phyloP scores from a whole-genome alignment of 2,888 invertebrate species.

The Diloba caeruleocephala region DNA sequence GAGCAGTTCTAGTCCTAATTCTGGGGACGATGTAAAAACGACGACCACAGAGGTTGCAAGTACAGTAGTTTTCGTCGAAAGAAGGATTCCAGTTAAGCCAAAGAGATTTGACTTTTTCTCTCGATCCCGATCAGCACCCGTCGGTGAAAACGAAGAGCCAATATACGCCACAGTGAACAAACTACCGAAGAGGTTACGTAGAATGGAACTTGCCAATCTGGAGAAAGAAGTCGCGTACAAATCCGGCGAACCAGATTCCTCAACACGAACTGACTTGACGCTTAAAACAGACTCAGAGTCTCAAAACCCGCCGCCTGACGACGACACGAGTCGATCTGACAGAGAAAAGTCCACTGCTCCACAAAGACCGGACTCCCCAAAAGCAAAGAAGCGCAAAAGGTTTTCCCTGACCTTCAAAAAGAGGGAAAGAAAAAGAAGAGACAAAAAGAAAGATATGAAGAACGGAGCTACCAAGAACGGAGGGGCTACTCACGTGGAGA shows the following conservation, averaged over 20 bases:
- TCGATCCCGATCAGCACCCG: slow-evolving; percentile 86
- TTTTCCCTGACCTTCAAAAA: slow-evolving; percentile 85
- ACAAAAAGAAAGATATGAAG: slow-evolving; percentile 80
- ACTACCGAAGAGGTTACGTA: slow-evolving; percentile 83
- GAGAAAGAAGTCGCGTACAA: slow-evolving; percentile 86
- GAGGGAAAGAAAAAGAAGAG: slow-evolving; percentile 82
- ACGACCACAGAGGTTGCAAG: slow-evolving; percentile 87
- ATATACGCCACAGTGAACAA: slow-evolving; percentile 87
- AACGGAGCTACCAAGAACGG: slow-evolving; percentile 77
- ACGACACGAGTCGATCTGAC: slow-evolving; percentile 84
- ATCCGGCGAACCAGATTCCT: slow-evolving; percentile 79
- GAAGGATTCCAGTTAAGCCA: slow-evolving; percentile 82
- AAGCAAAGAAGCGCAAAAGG: slow-evolving; percentile 83
- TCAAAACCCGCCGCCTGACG: slow-evolving; percentile 78
- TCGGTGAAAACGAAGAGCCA: slow-evolving; percentile 84
- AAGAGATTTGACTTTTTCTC: slow-evolving; percentile 86
- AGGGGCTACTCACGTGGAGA: slow-evolving; percentile 71
- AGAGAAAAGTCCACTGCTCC: slow-evolving; percentile 79
- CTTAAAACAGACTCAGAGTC: slow-evolving; percentile 83
- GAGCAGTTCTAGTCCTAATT: slow-evolving; percentile 74
- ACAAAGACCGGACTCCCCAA: slow-evolving; percentile 81
- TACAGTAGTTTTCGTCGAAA: slow-evolving; percentile 86
- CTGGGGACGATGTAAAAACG: slow-evolving; percentile 75
- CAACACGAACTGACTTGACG: slow-evolving; percentile 79
- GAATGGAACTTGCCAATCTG: slow-evolving; percentile 83